Percentiles rank a stretch among this genome's conserved stretches.
These are phyloP conservation scores for Anhinga rufa DNA, from an alignment of 2,113 vertebrate species.

Conservation along the genomic window DNA sequence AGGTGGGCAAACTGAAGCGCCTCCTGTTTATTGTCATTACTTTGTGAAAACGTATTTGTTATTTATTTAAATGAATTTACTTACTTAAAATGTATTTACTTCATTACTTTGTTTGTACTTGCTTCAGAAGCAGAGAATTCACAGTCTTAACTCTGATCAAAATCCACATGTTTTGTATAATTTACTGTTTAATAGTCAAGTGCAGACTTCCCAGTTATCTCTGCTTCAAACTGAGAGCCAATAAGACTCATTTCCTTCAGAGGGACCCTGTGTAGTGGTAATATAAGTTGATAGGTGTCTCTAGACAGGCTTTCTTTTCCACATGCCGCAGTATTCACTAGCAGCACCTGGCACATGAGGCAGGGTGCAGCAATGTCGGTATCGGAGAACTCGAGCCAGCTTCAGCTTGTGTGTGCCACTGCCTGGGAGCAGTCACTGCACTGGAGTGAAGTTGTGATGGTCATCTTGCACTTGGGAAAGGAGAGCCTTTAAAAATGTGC, in stretches of 20 bases:
- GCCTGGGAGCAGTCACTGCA: background rate
- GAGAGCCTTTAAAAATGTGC: background rate
- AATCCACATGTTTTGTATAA: background rate
- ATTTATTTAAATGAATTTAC: background rate
- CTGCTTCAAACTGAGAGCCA: background rate
- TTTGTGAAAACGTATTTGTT: background rate
- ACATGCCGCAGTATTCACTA: background rate
- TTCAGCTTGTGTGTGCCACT: background rate
- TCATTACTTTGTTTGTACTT: background rate
- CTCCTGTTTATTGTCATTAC: background rate
- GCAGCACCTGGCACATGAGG: accelerated
- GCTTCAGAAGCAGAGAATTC: background rate
- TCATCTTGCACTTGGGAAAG: background rate
- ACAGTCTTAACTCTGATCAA: background rate
- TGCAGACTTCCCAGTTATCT: background rate
- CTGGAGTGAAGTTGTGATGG: background rate
- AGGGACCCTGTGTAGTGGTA: background rate
- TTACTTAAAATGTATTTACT: background rate
- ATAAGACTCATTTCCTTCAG: background rate
- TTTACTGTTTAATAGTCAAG: background rate
- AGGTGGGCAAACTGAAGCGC: background rate
- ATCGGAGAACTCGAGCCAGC: background rate
- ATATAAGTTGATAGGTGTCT: background rate
- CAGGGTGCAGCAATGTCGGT: background rate
- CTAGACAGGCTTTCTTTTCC: background rate